Percentiles rank a stretch among this genome's conserved stretches.
These are phyloP conservation scores for Hydrochoerus hydrochaeris DNA, from an alignment of 2,113 vertebrate genomes.

Conservation along the genomic window DNA sequence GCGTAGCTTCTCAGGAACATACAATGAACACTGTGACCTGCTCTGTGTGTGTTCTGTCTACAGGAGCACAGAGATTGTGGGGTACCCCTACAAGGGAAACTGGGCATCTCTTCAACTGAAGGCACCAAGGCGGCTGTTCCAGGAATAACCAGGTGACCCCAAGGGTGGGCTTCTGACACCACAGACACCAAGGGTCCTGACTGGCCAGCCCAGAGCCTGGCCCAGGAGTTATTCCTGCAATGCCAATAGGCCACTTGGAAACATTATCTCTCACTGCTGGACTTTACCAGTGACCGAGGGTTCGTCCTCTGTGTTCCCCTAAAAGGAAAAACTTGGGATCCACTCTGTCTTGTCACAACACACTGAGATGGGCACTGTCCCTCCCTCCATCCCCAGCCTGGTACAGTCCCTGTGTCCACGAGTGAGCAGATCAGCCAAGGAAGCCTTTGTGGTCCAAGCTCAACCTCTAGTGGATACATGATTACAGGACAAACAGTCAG, in stretches of 20 bases:
- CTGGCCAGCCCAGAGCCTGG: background rate
- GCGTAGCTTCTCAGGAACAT: background rate
- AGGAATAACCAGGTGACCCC: background rate
- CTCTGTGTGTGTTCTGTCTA: background rate
- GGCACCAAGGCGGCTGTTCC: background rate
- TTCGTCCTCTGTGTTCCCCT: background rate
- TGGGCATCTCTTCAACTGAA: background rate
- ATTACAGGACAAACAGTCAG: constrained; percentile 56
- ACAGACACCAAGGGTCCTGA: background rate
- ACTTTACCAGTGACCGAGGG: fast-evolving
- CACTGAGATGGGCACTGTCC: background rate
- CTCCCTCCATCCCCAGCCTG: background rate
- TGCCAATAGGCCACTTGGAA: background rate
- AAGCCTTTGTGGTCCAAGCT: constrained; percentile 65
- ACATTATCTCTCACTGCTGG: fast-evolving
- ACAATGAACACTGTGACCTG: background rate
- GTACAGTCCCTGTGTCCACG: background rate
- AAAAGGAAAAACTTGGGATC: background rate
- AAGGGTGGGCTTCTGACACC: background rate
- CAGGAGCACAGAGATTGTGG: background rate
- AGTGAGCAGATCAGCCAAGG: background rate
- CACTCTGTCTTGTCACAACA: background rate
- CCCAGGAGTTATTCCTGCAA: constrained; percentile 1
- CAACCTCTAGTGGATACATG: constrained; percentile 76
- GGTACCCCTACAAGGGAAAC: fast-evolving